phyloP scores from a whole-genome alignment of 1,140 invertebrate species.

The Penaeus japonicus region DNA sequence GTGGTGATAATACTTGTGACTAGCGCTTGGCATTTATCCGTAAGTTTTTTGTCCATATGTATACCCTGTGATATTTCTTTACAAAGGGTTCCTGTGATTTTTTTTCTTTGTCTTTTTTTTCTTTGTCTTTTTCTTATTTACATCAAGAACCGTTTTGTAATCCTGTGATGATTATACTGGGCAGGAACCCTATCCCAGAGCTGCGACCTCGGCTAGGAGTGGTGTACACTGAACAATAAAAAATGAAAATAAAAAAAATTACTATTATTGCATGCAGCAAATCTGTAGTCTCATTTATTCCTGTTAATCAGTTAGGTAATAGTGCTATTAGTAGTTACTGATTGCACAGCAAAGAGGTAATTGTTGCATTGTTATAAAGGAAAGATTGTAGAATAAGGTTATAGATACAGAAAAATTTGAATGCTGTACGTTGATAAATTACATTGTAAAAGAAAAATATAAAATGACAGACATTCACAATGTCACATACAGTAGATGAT shows the following conservation, averaged over 20 bases:
- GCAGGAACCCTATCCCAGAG: slow-evolving; percentile 52
- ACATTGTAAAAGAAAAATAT: no score
- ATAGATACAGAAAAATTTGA: no score
- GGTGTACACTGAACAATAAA: slow-evolving; percentile 49
- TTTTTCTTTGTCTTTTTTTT: slow-evolving; percentile 35
- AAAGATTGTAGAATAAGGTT: no score
- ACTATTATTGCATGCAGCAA: slow-evolving; percentile 52
- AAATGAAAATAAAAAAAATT: slow-evolving; percentile 44
- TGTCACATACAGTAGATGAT: no score
- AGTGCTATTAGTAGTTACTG: no score
- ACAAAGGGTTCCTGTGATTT: slow-evolving; percentile 55
- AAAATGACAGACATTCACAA: no score
- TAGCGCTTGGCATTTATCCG: slow-evolving; percentile 55
- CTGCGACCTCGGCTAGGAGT: slow-evolving; percentile 47
- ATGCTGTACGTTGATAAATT: no score
- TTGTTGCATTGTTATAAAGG: no score
- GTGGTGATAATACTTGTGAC: slow-evolving; percentile 14
- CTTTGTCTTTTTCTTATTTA: neutral
- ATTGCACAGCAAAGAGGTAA: no score
- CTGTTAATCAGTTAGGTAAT: no score
- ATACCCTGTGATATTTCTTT: slow-evolving; percentile 57
- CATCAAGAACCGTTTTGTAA: slow-evolving; percentile 50
- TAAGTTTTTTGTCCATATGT: slow-evolving; percentile 51
- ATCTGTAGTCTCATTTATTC: neutral
- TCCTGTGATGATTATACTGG: slow-evolving; percentile 51